Evolutionary conservation across 2,797 vertebrate genomes (phyloP).

Genomic region (Carcharodon carcharias): DNA sequence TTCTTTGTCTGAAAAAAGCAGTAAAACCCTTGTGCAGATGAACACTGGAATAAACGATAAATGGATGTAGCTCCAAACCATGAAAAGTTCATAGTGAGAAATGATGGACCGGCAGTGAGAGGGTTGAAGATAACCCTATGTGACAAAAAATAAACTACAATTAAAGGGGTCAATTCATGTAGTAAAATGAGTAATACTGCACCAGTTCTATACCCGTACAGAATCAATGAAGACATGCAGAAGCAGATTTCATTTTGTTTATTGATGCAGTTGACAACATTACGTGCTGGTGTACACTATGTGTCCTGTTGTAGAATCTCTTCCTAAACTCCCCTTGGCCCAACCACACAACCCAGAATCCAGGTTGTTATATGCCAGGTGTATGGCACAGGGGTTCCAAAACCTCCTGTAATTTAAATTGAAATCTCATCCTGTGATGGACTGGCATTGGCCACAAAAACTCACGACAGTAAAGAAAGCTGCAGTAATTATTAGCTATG

Average conservation of each 20-base stretch:
- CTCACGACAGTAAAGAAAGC: background rate
- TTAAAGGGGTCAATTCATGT: background rate
- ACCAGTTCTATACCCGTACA: background rate
- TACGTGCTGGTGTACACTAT: background rate
- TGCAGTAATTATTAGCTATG: background rate
- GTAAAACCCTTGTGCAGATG: background rate
- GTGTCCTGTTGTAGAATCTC: background rate
- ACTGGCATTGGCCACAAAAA: background rate
- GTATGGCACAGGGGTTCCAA: background rate
- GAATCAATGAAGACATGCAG: background rate
- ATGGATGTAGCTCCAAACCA: background rate
- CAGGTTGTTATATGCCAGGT: background rate
- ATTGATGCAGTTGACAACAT: background rate
- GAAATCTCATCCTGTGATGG: background rate
- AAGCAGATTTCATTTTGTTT: background rate
- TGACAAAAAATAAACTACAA: background rate
- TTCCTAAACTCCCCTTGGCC: background rate
- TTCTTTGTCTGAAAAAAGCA: slow-evolving; percentile 13
- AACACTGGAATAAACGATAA: background rate
- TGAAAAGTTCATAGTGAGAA: background rate
- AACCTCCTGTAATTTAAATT: background rate
- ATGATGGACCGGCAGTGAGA: background rate
- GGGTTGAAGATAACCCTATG: background rate
- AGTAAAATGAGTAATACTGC: background rate
- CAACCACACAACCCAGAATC: background rate